A percentile compares a stretch with the other conserved stretches of the same genome.
phyloP scores from a whole-genome alignment of 2,797 vertebrate genomes.

The Spinus pinus region DNA sequence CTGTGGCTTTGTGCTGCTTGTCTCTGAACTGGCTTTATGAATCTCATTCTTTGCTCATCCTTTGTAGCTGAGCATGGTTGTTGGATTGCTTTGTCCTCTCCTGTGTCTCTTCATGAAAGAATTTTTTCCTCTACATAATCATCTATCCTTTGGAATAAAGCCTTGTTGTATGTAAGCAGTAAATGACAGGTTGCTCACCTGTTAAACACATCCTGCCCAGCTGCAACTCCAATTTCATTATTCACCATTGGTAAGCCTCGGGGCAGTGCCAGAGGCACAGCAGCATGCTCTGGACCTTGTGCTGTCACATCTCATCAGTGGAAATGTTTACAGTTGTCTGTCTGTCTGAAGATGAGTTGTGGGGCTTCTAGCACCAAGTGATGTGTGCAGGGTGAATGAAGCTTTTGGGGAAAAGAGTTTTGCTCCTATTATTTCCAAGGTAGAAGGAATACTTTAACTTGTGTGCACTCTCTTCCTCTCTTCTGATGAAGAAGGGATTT shows the following conservation, averaged over 20 bases:
- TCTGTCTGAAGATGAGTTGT: neutral
- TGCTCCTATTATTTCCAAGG: neutral
- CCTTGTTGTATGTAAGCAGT: neutral
- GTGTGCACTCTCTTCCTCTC: neutral
- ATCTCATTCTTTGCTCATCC: neutral
- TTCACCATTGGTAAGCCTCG: neutral
- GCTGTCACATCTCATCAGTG: neutral
- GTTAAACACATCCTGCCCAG: neutral
- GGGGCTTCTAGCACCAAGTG: neutral
- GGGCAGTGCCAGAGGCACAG: neutral
- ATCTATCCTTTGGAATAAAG: neutral
- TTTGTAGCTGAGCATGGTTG: neutral
- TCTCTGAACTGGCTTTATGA: neutral
- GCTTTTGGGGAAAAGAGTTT: neutral
- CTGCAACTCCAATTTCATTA: neutral
- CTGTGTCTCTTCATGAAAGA: neutral
- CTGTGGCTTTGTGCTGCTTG: neutral
- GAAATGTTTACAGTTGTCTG: neutral
- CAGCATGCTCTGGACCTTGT: accelerated
- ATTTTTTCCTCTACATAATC: neutral
- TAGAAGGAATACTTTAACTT: neutral
- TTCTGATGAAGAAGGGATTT: neutral
- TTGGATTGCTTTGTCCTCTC: neutral
- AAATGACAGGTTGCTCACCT: neutral
- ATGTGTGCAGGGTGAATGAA: accelerated